Conservation (phyloP, 2,797 vertebrate genomes). For the Champsocephalus esox region DNA sequence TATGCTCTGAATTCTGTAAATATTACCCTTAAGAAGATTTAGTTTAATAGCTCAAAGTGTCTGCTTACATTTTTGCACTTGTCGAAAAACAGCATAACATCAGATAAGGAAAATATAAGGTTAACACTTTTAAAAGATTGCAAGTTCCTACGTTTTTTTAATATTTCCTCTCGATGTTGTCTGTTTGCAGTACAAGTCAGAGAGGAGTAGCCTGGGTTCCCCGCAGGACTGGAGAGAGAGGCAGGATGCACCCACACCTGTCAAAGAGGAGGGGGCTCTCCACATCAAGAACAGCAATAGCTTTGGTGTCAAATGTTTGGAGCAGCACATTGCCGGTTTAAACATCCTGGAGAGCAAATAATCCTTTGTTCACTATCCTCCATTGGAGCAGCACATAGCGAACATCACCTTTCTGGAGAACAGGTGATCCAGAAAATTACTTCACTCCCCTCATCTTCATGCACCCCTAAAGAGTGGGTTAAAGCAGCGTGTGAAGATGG, state of each 20-base stretch:
- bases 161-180: neutral
- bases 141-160: conserved; percentile 1
- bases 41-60: neutral
- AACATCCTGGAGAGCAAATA: conserved; percentile 92
- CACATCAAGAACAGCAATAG: conserved; percentile 87
- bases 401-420: conserved; percentile 86
- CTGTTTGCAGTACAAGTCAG: conserved; percentile 83
- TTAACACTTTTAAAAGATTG: neutral
- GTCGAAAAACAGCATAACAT: neutral
- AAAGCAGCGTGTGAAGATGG: conserved; percentile 34
- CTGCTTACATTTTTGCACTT: neutral
- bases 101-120: neutral
- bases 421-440: conserved; percentile 67
- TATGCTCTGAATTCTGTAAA: no score
- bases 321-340: conserved; percentile 88
- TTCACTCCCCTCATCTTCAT: conserved; percentile 45
- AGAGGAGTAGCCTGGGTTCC: conserved; percentile 86
- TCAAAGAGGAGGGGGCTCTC: conserved; percentile 81
- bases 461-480: conserved; percentile 25
- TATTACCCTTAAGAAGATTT: neutral
- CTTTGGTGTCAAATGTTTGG: conserved; percentile 87
- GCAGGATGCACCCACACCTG: conserved; percentile 78
- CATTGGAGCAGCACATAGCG: conserved; percentile 85
- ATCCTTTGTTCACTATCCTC: conserved; percentile 52
- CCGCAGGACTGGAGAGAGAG: conserved; percentile 89